Evolutionary conservation across 2,888 invertebrate genomes (phyloP).

Genomic region (Globia sparganii): DNA sequence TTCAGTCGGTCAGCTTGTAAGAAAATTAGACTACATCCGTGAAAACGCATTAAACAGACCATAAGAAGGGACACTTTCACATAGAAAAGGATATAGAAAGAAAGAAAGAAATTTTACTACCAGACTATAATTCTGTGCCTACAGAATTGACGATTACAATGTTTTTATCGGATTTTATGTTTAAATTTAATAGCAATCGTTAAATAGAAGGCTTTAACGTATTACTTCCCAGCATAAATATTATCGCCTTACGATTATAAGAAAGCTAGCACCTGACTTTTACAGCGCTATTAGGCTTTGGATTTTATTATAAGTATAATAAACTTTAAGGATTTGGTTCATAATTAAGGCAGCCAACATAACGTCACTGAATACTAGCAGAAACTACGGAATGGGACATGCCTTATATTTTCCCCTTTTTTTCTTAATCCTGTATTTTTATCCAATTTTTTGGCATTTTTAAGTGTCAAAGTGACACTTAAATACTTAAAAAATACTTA

Average conservation of each 20-base stretch:
- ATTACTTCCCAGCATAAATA: slow-evolving; percentile 16
- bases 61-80: not conserved
- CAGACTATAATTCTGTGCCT: not conserved
- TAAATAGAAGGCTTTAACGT: slow-evolving; percentile 15
- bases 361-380: not conserved
- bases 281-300: slow-evolving; percentile 22
- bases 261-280: slow-evolving; percentile 37
- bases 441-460: too few relatives aligned
- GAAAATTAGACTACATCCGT: not conserved
- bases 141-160: slow-evolving; percentile 17
- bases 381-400: not conserved
- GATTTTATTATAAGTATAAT: slow-evolving; percentile 3
- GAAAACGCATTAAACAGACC: not conserved
- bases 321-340: slow-evolving; percentile 25
- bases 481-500: too few relatives aligned
- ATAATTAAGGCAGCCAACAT: not conserved
- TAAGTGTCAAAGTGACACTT: too few relatives aligned
- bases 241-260: slow-evolving; percentile 18
- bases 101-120: slow-evolving; percentile 16
- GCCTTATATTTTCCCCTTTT: not conserved
- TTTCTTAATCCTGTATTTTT: not conserved
- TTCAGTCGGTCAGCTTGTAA: not conserved
- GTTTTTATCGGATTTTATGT: slow-evolving; percentile 28
- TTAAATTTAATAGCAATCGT: slow-evolving; percentile 31
- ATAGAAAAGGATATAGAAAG: not conserved